Evolutionary conservation across 2,113 vertebrate genomes (phyloP).

Genomic region (Scopus umbretta): DNA sequence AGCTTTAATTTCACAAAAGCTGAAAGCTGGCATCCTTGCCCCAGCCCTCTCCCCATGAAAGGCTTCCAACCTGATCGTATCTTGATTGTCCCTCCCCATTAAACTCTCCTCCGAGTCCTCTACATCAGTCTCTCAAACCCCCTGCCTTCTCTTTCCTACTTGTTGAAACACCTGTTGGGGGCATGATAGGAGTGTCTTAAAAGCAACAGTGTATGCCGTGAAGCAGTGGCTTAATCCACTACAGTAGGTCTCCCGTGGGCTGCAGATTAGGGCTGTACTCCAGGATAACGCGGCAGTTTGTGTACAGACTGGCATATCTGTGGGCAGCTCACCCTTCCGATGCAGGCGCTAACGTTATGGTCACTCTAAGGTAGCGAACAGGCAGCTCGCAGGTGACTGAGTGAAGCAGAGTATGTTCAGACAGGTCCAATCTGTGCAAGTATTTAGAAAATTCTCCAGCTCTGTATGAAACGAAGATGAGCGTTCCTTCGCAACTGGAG

Average conservation of each 20-base stretch:
- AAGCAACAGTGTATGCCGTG: neutral
- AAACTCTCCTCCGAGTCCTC: neutral
- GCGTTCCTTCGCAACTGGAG: neutral
- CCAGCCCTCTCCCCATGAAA: neutral
- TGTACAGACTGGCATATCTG: neutral
- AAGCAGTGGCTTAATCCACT: neutral
- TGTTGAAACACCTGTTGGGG: neutral
- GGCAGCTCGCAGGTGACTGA: neutral
- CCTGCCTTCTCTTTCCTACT: neutral
- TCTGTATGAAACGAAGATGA: neutral
- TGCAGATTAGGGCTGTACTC: neutral
- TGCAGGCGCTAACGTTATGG: neutral
- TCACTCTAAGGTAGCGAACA: neutral
- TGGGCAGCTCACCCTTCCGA: neutral
- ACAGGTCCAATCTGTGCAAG: neutral
- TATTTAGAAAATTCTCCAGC: neutral
- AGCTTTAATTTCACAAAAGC: neutral
- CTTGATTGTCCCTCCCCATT: neutral
- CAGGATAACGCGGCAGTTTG: neutral
- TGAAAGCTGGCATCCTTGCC: neutral
- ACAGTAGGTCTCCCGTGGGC: neutral
- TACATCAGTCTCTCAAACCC: neutral
- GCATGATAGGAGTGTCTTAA: neutral
- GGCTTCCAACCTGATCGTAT: accelerated
- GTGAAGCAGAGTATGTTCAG: neutral